These are phyloP conservation scores for Tetragonula carbonaria DNA, from an alignment of 2,888 invertebrate genomes.

Conservation along the genomic window DNA sequence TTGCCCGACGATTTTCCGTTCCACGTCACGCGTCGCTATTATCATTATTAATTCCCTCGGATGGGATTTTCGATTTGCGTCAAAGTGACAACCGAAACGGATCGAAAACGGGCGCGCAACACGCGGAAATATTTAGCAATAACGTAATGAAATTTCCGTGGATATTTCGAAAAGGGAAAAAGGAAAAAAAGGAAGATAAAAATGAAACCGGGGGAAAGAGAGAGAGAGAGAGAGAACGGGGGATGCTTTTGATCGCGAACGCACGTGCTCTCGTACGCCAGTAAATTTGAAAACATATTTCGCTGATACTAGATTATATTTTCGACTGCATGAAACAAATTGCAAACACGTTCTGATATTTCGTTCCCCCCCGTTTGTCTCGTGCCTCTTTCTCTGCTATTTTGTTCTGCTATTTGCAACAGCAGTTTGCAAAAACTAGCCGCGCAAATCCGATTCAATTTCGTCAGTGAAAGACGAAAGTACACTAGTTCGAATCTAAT, in stretches of 20 bases:
- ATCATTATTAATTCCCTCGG: constrained; percentile 14
- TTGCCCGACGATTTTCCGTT: neutral
- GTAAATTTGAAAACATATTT: constrained; percentile 13
- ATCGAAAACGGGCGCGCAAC: neutral
- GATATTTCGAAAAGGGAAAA: neutral
- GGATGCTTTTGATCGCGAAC: neutral
- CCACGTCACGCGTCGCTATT: neutral
- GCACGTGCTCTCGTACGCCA: neutral
- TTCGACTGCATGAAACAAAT: constrained; percentile 5
- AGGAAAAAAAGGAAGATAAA: neutral
- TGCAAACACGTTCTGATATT: neutral
- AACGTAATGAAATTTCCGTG: constrained; percentile 16
- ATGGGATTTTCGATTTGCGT: constrained; percentile 10
- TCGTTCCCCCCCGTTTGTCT: neutral
- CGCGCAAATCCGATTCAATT: constrained; percentile 1
- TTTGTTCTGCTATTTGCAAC: too few species aligned
- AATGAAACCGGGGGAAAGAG: neutral
- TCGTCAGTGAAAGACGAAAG: neutral
- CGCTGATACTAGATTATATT: constrained; percentile 2
- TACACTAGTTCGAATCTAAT: too few species aligned
- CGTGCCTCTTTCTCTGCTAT: too few species aligned
- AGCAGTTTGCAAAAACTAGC: too few species aligned
- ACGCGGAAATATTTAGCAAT: neutral
- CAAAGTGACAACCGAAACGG: neutral
- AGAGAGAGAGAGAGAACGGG: neutral